Conservation (phyloP, 2,797 vertebrate species). For the Falco berigora region DNA sequence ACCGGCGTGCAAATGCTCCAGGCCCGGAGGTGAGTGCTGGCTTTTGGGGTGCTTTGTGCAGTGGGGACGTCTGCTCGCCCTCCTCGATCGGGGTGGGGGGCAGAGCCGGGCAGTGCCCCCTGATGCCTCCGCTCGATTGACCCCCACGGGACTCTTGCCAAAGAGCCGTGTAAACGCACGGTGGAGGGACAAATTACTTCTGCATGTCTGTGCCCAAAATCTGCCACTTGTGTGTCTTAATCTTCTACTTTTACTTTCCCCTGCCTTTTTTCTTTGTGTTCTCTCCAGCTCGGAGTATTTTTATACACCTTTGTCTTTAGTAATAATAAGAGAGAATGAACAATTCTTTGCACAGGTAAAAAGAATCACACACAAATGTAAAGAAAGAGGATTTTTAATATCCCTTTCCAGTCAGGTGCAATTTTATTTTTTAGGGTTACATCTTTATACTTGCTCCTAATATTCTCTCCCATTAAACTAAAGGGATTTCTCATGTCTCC, state of each 20-base stretch:
- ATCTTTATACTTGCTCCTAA: not conserved
- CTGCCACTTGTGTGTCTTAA: not conserved
- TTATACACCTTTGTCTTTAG: not conserved
- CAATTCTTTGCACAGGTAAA: not conserved
- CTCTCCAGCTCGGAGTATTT: not conserved
- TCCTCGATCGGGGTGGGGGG: not conserved
- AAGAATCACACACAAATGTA: not conserved
- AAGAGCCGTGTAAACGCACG: rapidly evolving
- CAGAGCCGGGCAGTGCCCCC: not conserved
- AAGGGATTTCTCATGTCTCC: not conserved
- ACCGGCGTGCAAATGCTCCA: rapidly evolving
- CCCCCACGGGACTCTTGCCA: not conserved
- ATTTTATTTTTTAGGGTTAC: too few species aligned
- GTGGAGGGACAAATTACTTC: not conserved
- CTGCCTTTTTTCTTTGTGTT: not conserved
- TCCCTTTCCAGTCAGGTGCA: not conserved
- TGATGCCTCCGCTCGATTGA: not conserved
- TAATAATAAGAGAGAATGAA: not conserved
- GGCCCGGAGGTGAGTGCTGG: rapidly evolving
- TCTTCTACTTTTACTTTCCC: not conserved
- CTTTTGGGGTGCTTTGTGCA: not conserved
- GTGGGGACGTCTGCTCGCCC: rapidly evolving
- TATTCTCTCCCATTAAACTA: not conserved
- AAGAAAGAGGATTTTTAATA: not conserved
- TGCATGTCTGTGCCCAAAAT: not conserved